phyloP scores from a whole-genome alignment of 2,888 invertebrate genomes.

The Euproctis similis region DNA sequence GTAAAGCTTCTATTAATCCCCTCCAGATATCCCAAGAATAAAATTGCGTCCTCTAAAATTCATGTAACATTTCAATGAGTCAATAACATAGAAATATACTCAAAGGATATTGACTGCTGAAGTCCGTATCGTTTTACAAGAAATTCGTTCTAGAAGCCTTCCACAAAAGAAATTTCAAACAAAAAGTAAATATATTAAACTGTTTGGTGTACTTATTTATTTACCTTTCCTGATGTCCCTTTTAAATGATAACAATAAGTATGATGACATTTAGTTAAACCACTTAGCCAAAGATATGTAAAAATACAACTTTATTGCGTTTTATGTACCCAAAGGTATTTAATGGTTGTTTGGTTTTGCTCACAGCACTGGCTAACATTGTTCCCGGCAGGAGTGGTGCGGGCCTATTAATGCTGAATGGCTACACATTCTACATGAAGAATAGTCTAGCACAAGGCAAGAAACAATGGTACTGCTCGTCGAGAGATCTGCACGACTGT shows the following conservation, averaged over 20 bases:
- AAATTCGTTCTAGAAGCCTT: too few relatives aligned
- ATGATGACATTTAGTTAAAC: too few relatives aligned
- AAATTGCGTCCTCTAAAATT: too few relatives aligned
- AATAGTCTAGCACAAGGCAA: slow-evolving; percentile 68
- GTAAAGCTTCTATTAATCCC: too few relatives aligned
- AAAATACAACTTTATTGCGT: slow-evolving; percentile 14
- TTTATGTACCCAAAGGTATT: slow-evolving; percentile 15
- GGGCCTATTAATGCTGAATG: slow-evolving; percentile 58
- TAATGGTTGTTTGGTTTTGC: slow-evolving; percentile 31
- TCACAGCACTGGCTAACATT: slow-evolving; percentile 65
- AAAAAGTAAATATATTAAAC: slow-evolving; percentile 32
- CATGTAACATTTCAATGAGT: too few relatives aligned
- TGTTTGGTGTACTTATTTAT: slow-evolving; percentile 46
- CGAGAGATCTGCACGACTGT: slow-evolving; percentile 63
- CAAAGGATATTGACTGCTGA: too few relatives aligned
- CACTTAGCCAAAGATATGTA: too few relatives aligned
- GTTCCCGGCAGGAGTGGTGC: slow-evolving; percentile 66
- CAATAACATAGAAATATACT: background rate
- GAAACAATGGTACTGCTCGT: slow-evolving; percentile 70
- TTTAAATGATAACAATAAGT: too few relatives aligned
- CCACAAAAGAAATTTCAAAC: slow-evolving; percentile 1
- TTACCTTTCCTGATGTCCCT: slow-evolving; percentile 34
- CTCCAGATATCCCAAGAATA: too few relatives aligned
- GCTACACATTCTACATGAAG: slow-evolving; percentile 70
- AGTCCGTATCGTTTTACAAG: too few relatives aligned